Percentiles rank a stretch among this genome's conserved stretches.
phyloP scores from a whole-genome alignment of 2,113 vertebrate species.

The Dicaeum eximium region DNA sequence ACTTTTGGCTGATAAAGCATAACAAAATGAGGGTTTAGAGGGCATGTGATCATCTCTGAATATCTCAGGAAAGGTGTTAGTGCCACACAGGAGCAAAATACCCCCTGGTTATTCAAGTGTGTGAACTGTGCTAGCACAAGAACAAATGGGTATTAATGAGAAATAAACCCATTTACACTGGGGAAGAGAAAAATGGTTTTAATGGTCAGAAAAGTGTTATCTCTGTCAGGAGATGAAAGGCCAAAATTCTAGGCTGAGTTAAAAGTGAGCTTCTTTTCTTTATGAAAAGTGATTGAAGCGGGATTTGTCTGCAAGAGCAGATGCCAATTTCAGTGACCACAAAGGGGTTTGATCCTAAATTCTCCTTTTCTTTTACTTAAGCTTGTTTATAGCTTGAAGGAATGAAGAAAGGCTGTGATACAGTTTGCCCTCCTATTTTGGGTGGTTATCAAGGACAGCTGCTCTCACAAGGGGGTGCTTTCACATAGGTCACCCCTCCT shows the following conservation, averaged over 20 bases:
- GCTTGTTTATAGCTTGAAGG: background rate
- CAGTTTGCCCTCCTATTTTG: background rate
- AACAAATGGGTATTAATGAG: conserved; percentile 23
- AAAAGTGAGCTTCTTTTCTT: background rate
- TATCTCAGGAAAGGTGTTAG: background rate
- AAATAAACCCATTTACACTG: background rate
- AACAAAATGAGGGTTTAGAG: background rate
- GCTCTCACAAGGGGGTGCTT: background rate
- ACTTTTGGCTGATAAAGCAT: background rate
- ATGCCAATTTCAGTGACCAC: background rate
- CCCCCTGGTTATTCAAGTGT: background rate
- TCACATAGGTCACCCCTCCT: background rate
- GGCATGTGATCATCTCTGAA: background rate
- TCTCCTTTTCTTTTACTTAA: background rate
- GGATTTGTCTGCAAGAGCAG: background rate
- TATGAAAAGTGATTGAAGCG: background rate
- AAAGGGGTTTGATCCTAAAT: background rate
- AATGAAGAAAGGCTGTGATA: background rate
- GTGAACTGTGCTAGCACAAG: background rate
- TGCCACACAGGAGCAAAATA: background rate
- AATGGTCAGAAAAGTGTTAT: background rate
- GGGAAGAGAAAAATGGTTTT: background rate
- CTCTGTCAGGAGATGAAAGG: conserved; percentile 6
- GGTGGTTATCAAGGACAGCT: background rate
- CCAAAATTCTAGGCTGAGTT: background rate